Base-by-base conservation (phyloP, 2,797 vertebrate species). In the Phrynocephalus guinanensis region DNA sequence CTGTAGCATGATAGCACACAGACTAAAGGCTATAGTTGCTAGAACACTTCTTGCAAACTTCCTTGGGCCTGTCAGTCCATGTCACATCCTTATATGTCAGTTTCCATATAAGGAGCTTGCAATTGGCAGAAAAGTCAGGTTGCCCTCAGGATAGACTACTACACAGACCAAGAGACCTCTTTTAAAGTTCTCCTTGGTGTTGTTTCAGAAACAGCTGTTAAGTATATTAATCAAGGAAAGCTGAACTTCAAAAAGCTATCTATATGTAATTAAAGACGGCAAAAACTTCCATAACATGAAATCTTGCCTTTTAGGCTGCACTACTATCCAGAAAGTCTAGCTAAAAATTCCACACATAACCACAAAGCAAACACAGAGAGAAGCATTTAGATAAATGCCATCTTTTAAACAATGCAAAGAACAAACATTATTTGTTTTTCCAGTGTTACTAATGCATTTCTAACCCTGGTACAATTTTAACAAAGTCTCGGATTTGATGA, bases 81-180 rank as follows among this genome's bases (percentile, higher is more conserved):
- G 0, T 0, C 0, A 71, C 81, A 85, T 67, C 79, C 44, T 77
- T 67, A 83, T 73, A 83, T 44, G 38, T 44, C 38, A 44, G 38
- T 83, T 86, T 85, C 82, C 63, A 0, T 0, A n/a, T 38, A 71
- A 33, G 24, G 44, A 30, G 90, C 76, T 88, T 89, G 80, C 90
- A 88, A 82, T 86, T 88, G 79, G 48, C 90, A 91, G 76, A 91
- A 79, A 70, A 83, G 44, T 82, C 89, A 60, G 15, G 50, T 76
- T 86, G 80, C 91, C 72, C 87, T 71, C 44, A 44, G 8, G 66
- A 73, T 92, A 88, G 73, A 66, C 48, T 88, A 38, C 44, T n/a
- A 63, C 70, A 84, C 24, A 22, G 44, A 68, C 48, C 30, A 73
- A 66, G 22, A 88, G 70, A 50, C 16, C 81, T 75, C 8, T 88